Percentiles rank a stretch among this genome's conserved stretches.
These are phyloP conservation scores for Xiphophorus birchmanni DNA, from an alignment of 2,797 vertebrate species.

Conservation along the genomic window DNA sequence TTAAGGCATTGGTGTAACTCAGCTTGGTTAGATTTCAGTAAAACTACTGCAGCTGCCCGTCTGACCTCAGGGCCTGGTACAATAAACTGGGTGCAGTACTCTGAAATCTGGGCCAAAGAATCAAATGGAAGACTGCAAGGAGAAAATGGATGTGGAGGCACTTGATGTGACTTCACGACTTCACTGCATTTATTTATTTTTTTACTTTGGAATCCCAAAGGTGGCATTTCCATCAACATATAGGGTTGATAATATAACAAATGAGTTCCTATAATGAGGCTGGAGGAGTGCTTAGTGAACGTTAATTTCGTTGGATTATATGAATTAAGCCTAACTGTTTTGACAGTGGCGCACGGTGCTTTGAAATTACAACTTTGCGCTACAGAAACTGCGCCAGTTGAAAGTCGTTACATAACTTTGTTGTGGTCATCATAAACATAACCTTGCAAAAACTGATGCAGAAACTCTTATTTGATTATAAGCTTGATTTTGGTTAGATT, in stretches of 20 bases:
- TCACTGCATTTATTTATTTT: neutral
- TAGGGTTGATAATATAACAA: neutral
- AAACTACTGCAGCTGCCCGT: conserved; percentile 30
- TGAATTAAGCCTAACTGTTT: neutral
- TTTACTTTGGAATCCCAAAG: neutral
- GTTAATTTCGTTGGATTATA: neutral
- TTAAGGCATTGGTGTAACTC: conserved; percentile 17
- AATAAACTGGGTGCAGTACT: conserved; percentile 12
- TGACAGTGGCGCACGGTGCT: neutral
- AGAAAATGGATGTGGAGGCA: neutral
- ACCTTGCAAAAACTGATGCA: neutral
- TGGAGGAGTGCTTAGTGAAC: neutral
- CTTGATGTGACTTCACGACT: neutral
- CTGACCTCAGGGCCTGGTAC: conserved; percentile 31
- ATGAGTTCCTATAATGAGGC: neutral
- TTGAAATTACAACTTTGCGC: conserved; percentile 4
- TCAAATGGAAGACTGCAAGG: neutral
- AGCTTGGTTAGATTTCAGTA: conserved; percentile 28
- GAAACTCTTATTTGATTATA: neutral
- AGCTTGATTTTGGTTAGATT: neutral
- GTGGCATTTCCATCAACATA: neutral
- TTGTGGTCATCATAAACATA: neutral
- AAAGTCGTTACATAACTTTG: conserved; percentile 1
- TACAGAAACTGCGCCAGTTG: neutral
- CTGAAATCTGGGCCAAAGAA: neutral